A percentile compares a stretch with the other conserved stretches of the same genome.
Evolutionary conservation across 2,888 invertebrate genomes (phyloP).

Genomic region (Xanthostigma xanthostigma): DNA sequence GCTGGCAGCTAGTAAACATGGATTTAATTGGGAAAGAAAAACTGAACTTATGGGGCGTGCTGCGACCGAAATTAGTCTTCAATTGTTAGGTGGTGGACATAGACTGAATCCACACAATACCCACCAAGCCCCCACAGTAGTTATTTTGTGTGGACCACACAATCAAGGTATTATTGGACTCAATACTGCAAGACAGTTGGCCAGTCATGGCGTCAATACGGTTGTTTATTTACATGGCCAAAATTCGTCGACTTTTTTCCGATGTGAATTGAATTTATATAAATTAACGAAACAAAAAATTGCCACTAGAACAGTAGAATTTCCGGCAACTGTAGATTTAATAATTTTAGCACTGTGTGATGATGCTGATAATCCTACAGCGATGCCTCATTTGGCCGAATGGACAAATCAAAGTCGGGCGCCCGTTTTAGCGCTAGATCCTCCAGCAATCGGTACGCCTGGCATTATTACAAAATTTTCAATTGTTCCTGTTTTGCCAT

Average conservation of each 20-base stretch:
- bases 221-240: slow-evolving; percentile 33
- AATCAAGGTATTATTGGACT: slow-evolving; percentile 50
- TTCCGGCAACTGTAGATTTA: slow-evolving; percentile 35
- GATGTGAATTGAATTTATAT: slow-evolving; percentile 50
- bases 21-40: slow-evolving; percentile 48
- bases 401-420: slow-evolving; percentile 61
- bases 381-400: slow-evolving; percentile 37
- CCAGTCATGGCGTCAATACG: slow-evolving; percentile 65
- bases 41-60: slow-evolving; percentile 70
- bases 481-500: slow-evolving; percentile 53
- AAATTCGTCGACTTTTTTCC: slow-evolving; percentile 23
- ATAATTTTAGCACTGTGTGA: slow-evolving; percentile 38
- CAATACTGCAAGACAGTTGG: slow-evolving; percentile 63
- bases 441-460: slow-evolving; percentile 50
- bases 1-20: slow-evolving; percentile 48
- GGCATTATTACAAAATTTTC: slow-evolving; percentile 49
- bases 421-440: slow-evolving; percentile 61
- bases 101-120: slow-evolving; percentile 72
- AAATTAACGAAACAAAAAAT: slow-evolving; percentile 46
- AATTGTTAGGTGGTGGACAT: slow-evolving; percentile 70
- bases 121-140: slow-evolving; percentile 75
- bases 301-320: slow-evolving; percentile 33
- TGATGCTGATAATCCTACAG: slow-evolving; percentile 27
- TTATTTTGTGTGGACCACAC: slow-evolving; percentile 57
- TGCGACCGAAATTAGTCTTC: slow-evolving; percentile 68